These are phyloP conservation scores for Lophius piscatorius DNA, from an alignment of 2,113 vertebrate genomes.

Conservation along the genomic window DNA sequence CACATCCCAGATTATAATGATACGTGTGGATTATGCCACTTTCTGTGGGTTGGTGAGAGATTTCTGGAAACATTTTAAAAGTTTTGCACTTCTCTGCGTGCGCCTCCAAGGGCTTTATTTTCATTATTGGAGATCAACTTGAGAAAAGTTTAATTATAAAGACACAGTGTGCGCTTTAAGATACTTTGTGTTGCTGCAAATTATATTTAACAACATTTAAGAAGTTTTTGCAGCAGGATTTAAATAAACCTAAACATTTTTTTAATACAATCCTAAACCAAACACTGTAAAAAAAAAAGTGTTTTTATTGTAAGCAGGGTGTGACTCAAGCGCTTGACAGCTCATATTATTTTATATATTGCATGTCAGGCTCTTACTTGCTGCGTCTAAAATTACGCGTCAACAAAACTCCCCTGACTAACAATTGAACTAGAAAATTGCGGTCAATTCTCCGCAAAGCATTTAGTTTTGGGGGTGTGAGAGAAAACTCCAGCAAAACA, in stretches of 20 bases:
- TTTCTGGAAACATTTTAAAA: constrained; percentile 20
- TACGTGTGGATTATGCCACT: constrained; percentile 51
- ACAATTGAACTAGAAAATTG: constrained; percentile 48
- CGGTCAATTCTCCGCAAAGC: constrained; percentile 38
- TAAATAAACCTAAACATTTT: too few relatives aligned
- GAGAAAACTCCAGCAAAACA: constrained; percentile 26
- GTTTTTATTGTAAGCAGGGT: constrained; percentile 8
- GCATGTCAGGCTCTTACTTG: constrained; percentile 54
- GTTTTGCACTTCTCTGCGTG: background rate
- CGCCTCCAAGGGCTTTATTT: background rate
- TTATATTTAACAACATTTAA: background rate
- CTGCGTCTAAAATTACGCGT: constrained; percentile 69
- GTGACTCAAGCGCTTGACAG: constrained; percentile 14
- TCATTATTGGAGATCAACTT: background rate
- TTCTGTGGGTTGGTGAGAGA: constrained; percentile 30
- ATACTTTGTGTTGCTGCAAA: constrained; percentile 14
- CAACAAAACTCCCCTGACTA: constrained; percentile 54
- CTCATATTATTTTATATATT: constrained; percentile 58
- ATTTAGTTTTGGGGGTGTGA: background rate
- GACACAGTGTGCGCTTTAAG: background rate
- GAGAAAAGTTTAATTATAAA: constrained; percentile 9
- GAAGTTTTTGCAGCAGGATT: too few relatives aligned
- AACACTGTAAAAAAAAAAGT: too few relatives aligned
- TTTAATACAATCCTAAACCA: too few relatives aligned
- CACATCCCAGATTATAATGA: constrained; percentile 52